These are phyloP conservation scores for Lasioglossum malachurum DNA, from an alignment of 2,888 invertebrate species.

Conservation along the genomic window DNA sequence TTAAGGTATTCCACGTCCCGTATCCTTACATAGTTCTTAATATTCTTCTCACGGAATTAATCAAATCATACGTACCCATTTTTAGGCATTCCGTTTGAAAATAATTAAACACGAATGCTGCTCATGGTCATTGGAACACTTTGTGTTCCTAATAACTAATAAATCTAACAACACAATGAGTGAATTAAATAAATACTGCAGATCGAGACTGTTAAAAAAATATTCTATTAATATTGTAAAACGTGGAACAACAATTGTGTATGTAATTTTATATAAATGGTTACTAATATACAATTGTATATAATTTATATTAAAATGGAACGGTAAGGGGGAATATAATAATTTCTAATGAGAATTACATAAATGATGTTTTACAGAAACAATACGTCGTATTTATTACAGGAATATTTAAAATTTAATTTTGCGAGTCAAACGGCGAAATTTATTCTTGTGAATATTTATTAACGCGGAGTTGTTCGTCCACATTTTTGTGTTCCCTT, in stretches of 20 bases:
- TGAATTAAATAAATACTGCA: no score
- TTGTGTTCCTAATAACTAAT: no score
- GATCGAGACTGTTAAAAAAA: no score
- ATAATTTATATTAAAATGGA: no score
- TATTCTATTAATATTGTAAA: no score
- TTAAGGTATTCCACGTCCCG: background rate
- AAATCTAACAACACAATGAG: no score
- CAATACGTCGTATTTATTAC: background rate
- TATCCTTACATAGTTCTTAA: background rate
- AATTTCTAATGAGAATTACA: background rate
- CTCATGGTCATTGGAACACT: background rate
- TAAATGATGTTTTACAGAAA: background rate
- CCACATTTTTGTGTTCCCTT: constrained; percentile 16
- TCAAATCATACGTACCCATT: background rate
- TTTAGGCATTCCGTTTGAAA: background rate
- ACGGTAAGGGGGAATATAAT: no score
- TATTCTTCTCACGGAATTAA: background rate
- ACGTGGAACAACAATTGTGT: no score
- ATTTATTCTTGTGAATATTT: background rate
- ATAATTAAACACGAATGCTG: background rate
- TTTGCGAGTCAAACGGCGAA: background rate
- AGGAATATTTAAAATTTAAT: background rate
- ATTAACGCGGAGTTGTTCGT: background rate
- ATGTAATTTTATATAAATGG: no score
- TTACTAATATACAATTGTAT: no score